A percentile compares a stretch with the other conserved stretches of the same genome.
Evolutionary conservation across 1,140 invertebrate species (phyloP).

Genomic region (Tetramorium simillimum): DNA sequence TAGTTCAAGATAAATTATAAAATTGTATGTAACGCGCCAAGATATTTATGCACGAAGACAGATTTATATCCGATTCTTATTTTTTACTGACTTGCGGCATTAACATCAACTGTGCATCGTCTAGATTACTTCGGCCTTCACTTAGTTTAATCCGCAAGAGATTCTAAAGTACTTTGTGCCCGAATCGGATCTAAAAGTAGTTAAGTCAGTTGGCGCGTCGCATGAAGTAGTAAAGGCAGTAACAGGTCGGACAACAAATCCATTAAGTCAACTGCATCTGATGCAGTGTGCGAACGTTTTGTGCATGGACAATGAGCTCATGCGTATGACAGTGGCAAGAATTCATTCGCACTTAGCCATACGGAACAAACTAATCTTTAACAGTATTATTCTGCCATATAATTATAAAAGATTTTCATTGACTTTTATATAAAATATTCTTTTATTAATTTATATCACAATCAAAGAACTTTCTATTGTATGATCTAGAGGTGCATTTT

Average conservation of each 20-base stretch:
- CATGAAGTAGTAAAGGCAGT: constrained; percentile 47
- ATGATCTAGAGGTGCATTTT: constrained; percentile 90
- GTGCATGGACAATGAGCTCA: constrained; percentile 3
- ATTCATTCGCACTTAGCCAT: neutral
- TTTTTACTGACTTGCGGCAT: neutral
- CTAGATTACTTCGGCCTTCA: constrained; percentile 25
- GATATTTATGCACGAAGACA: neutral
- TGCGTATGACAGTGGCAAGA: neutral
- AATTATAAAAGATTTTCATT: neutral
- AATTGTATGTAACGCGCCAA: neutral
- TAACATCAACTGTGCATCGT: neutral
- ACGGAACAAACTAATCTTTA: neutral
- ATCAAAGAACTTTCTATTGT: constrained; percentile 40
- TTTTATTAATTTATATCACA: neutral
- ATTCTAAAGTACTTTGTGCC: constrained; percentile 21
- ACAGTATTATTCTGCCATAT: neutral
- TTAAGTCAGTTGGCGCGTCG: constrained; percentile 41
- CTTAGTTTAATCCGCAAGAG: constrained; percentile 46
- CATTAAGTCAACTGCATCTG: constrained; percentile 33
- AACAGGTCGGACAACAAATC: constrained; percentile 54
- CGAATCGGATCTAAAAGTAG: constrained; percentile 53
- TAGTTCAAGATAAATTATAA: neutral
- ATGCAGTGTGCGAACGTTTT: constrained; percentile 5
- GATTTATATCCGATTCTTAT: neutral
- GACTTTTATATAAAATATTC: neutral